Evolutionary conservation across 2,113 vertebrate species (phyloP), one percentile per base, ranked within the genome.

Genomic region (Theristicus caerulescens): DNA sequence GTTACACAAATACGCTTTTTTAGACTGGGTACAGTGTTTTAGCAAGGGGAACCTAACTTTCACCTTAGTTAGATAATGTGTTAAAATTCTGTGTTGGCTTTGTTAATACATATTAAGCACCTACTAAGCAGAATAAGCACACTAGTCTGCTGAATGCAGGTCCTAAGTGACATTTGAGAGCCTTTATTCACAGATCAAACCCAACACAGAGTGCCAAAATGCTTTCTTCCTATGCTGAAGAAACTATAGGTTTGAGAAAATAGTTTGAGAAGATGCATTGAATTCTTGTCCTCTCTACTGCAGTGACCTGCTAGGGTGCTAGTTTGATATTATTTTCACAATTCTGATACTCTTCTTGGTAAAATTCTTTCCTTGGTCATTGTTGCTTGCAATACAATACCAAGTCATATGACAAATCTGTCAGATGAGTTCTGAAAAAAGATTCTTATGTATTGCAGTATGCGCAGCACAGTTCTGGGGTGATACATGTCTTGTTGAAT

Each of bases 401-500:
- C 7, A 26, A 59, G 24, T 51, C n/a, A 13, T 34, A 6, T 49
- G 27, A 59, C 20, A 74, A 82, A 83, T 67, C 42, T 71, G 9
- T 57, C 71, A 73, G 36, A 55, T 49, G 38, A 62, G 22, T 73
- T 88, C 74, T 97, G 42, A 80, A 47, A 82, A 69, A 71, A 51
- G 18, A 1, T 1, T 55, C 6, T 86, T 94, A 31, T 86, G 61
- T 95, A 54, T 96, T 97, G 34, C 96, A 98, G 98, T 98, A 98
- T 94, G 97, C 98, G 1, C 86, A 20, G 46, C 97, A 98, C 27
- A 98, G 98, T 72, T 97, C 97, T 62, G 98, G 98, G 15, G 96
- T 98, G 64, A 95, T 98, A 79, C 74, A 96, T 0, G 85, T 98
- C 81, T 96, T 98, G 97, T 72, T 98, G 95, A 98, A 98, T 55